These are phyloP conservation scores for Monoplex corrugatus DNA, from an alignment of 2,888 invertebrate genomes.

Conservation along the genomic window DNA sequence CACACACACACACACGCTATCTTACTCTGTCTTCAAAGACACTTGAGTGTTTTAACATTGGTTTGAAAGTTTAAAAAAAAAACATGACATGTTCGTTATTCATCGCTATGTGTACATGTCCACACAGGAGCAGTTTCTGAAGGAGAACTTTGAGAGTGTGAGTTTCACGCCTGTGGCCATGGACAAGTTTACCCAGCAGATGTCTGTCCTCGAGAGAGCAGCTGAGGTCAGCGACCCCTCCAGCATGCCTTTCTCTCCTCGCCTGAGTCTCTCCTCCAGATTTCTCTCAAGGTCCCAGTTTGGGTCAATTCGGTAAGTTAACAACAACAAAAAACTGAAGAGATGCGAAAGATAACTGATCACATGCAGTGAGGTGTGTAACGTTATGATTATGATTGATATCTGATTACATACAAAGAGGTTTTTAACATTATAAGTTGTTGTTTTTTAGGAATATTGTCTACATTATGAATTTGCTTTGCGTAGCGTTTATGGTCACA, in stretches of 20 bases:
- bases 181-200: conserved; percentile 71
- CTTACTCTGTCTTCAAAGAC: too few relatives aligned
- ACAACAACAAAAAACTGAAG: too few relatives aligned
- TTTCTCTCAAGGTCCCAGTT: conserved; percentile 73
- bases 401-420: too few relatives aligned
- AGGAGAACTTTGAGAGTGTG: conserved; percentile 76
- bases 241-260: conserved; percentile 63
- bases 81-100: background rate
- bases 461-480: too few relatives aligned
- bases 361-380: too few relatives aligned
- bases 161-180: conserved; percentile 69
- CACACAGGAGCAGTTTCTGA: conserved; percentile 73
- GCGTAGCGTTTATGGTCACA: too few relatives aligned
- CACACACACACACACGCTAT: too few relatives aligned
- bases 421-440: too few relatives aligned
- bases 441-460: too few relatives aligned
- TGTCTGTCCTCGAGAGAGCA: conserved; percentile 71
- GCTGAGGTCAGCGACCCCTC: conserved; percentile 56
- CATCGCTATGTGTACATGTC: background rate
- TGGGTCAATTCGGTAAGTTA: conserved; percentile 59
- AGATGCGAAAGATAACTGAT: too few relatives aligned
- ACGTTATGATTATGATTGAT: too few relatives aligned
- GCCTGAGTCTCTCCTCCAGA: conserved; percentile 75
- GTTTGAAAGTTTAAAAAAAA: background rate
- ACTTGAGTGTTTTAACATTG: too few relatives aligned